Percentiles rank a stretch among this genome's conserved stretches.
Evolutionary conservation across 2,888 invertebrate genomes (phyloP).

Genomic region (Sarcophaga rosellei): DNA sequence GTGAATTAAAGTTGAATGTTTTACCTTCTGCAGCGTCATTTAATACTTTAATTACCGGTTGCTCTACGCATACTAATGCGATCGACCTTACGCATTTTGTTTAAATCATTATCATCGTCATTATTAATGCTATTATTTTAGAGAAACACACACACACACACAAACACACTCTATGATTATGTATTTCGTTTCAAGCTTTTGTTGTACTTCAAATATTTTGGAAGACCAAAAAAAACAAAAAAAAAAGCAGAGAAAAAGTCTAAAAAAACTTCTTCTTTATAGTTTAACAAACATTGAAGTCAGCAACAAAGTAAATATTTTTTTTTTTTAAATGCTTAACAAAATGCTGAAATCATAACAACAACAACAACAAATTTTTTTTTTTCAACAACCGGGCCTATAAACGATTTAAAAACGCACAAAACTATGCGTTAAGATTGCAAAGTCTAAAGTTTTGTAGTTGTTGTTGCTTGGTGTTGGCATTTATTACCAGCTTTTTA

Average conservation of each 20-base stretch:
- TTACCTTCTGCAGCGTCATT: constrained; percentile 61
- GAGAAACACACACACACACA: too few species aligned
- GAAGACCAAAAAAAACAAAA: too few species aligned
- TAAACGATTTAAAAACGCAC: constrained; percentile 44
- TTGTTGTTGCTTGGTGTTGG: constrained; percentile 10
- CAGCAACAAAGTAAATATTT: constrained; percentile 34
- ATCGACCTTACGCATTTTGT: constrained; percentile 60
- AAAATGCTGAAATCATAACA: constrained; percentile 63
- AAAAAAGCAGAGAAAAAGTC: too few species aligned
- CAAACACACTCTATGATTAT: too few species aligned
- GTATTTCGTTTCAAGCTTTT: too few species aligned
- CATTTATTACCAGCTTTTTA: neutral
- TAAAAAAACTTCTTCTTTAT: neutral
- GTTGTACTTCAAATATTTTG: too few species aligned
- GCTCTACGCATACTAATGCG: constrained; percentile 58
- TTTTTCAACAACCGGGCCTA: constrained; percentile 27
- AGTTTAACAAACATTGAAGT: neutral
- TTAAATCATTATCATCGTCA: constrained; percentile 13
- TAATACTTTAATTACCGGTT: constrained; percentile 55
- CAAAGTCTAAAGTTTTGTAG: constrained; percentile 52
- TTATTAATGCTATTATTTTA: neutral
- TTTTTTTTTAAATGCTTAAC: constrained; percentile 20
- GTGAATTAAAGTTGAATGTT: constrained; percentile 60
- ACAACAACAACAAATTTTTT: constrained; percentile 1
- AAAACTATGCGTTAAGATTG: constrained; percentile 67